These are phyloP conservation scores for Pagetopsis macropterus DNA, from an alignment of 2,797 vertebrate genomes.

Conservation along the genomic window DNA sequence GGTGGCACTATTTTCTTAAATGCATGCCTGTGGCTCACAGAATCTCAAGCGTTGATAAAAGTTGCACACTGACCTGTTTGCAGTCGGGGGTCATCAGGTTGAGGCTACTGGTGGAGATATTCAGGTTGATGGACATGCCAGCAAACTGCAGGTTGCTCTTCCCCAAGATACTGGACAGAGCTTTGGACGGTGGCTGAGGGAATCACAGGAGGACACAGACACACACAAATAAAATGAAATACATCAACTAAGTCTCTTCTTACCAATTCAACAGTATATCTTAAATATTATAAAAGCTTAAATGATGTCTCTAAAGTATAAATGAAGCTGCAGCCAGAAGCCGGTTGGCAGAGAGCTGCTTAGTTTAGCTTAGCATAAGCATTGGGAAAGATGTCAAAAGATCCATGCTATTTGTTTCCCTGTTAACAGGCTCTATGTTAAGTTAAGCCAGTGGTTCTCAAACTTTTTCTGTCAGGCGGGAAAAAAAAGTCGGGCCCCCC, in stretches of 20 bases:
- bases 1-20: not conserved
- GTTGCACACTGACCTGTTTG: conserved; percentile 89
- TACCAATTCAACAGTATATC: not conserved
- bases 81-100: conserved; percentile 96
- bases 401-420: not conserved
- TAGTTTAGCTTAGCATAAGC: not conserved
- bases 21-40: not conserved
- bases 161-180: conserved; percentile 93
- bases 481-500: too few relatives aligned
- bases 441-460: not conserved
- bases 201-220: conserved; percentile 16
- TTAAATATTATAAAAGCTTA: not conserved
- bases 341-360: not conserved
- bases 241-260: not conserved
- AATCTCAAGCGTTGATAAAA: not conserved
- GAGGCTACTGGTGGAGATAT: conserved; percentile 97
- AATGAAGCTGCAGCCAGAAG: not conserved
- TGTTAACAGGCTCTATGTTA: not conserved
- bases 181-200: conserved; percentile 93
- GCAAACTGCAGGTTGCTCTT: conserved; percentile 99
- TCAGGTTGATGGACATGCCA: conserved; percentile 96
- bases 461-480: too few relatives aligned
- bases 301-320: not conserved
- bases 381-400: not conserved
- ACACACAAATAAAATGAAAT: conserved; percentile 9